A percentile compares a stretch with the other conserved stretches of the same genome.
Conservation (phyloP, 2,888 invertebrate species). For the Aromia moschata region DNA sequence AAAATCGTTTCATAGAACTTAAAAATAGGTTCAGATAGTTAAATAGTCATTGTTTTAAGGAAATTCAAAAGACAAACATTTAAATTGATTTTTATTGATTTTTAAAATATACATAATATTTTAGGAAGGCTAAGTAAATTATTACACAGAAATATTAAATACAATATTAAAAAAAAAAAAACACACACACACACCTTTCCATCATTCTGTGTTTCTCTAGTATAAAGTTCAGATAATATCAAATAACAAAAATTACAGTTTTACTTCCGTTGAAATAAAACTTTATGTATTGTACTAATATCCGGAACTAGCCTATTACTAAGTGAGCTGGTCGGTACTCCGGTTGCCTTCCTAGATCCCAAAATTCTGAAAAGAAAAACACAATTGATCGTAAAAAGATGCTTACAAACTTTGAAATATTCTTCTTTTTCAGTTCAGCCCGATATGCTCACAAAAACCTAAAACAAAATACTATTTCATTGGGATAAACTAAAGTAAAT, state of each 20-base stretch:
- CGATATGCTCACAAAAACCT: slow-evolving; percentile 39
- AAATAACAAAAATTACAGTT: neutral
- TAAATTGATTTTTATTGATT: slow-evolving; percentile 9
- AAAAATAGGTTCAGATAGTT: too few species aligned
- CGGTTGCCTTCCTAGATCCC: slow-evolving; percentile 33
- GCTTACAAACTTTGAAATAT: slow-evolving; percentile 33
- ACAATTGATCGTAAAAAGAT: slow-evolving; percentile 33
- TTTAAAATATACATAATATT: slow-evolving; percentile 20
- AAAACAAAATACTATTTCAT: slow-evolving; percentile 42
- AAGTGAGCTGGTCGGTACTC: slow-evolving; percentile 39
- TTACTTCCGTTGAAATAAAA: slow-evolving; percentile 66
- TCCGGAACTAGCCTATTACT: slow-evolving; percentile 69
- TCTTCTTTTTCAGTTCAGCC: slow-evolving; percentile 36
- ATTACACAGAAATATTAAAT: slow-evolving; percentile 18
- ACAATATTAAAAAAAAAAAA: slow-evolving; percentile 13
- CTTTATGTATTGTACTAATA: slow-evolving; percentile 76
- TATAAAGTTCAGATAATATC: slow-evolving; percentile 4
- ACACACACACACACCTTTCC: slow-evolving; percentile 17
- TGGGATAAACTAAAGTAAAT: neutral
- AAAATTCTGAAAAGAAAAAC: slow-evolving; percentile 41
- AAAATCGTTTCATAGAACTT: too few species aligned
- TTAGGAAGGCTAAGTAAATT: slow-evolving; percentile 13
- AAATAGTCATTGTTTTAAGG: too few species aligned
- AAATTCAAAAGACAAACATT: too few species aligned
- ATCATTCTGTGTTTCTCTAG: slow-evolving; percentile 4